Evolutionary conservation across 2,888 invertebrate species (phyloP).

Genomic region (Euphydryas editha): DNA sequence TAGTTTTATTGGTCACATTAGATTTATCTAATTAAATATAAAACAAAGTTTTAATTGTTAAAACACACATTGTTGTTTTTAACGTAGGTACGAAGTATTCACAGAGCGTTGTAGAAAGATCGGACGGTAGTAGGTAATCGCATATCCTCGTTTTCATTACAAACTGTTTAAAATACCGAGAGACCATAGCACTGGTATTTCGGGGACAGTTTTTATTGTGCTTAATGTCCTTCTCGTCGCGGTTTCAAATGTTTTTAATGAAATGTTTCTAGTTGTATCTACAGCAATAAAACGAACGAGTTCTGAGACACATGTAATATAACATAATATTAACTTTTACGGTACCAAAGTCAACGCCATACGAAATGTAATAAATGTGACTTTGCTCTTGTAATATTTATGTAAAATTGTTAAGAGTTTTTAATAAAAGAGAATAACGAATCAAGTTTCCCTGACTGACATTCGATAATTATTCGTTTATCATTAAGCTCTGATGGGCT

Average conservation of each 20-base stretch:
- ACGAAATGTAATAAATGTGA: neutral
- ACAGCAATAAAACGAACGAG: conserved; percentile 25
- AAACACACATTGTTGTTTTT: conserved; percentile 36
- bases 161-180: conserved; percentile 70
- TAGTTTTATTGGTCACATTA: neutral
- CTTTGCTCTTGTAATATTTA: neutral
- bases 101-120: conserved; percentile 49
- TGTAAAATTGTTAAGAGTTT: neutral
- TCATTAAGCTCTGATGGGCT: neutral
- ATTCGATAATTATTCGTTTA: neutral
- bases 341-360: neutral
- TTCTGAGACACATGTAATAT: conserved; percentile 20
- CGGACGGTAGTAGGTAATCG: conserved; percentile 55
- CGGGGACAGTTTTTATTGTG: conserved; percentile 43
- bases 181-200: conserved; percentile 39
- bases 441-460: neutral
- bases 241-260: conserved; percentile 36
- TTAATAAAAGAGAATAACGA: neutral
- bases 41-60: neutral
- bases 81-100: conserved; percentile 36
- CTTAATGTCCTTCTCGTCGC: conserved; percentile 33
- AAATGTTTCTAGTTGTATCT: conserved; percentile 32
- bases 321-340: conserved; percentile 5
- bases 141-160: conserved; percentile 70
- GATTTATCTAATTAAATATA: neutral